A percentile compares a stretch with the other conserved stretches of the same genome.
Conservation (phyloP, 2,797 vertebrate genomes). For the Masticophis lateralis region DNA sequence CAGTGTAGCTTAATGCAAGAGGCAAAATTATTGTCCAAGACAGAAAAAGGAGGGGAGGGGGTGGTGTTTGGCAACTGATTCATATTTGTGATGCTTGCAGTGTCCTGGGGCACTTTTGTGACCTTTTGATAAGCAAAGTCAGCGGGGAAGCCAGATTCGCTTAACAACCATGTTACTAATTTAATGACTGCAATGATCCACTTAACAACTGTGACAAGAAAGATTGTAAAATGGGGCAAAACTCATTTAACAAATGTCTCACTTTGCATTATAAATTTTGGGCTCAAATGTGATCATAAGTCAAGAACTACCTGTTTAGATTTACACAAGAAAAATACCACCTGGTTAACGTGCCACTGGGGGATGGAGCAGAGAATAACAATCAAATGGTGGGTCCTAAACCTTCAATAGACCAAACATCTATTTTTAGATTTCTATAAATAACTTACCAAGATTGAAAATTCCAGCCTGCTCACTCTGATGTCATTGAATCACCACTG, state of each 20-base stretch:
- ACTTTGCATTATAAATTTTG: not conserved
- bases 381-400: not conserved
- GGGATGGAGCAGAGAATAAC: not conserved
- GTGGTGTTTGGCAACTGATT: not conserved
- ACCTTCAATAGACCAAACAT: not conserved
- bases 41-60: not conserved
- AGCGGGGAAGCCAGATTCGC: not conserved
- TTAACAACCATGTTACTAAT: too few relatives aligned
- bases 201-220: not conserved
- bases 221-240: not conserved
- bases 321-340: not conserved
- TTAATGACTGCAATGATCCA: too few relatives aligned
- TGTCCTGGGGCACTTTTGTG: not conserved
- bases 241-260: not conserved
- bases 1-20: constrained; percentile 8
- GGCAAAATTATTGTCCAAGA: not conserved
- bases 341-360: not conserved
- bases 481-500: not conserved
- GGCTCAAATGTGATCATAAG: not conserved
- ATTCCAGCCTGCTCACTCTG: not conserved
- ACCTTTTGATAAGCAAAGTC: not conserved
- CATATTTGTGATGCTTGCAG: not conserved
- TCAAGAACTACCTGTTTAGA: not conserved
- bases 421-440: not conserved
- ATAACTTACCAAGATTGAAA: not conserved